Evolutionary conservation across 2,888 invertebrate species (phyloP), one percentile per base, ranked within the genome.

Genomic region (Habroteleia sp.): DNA sequence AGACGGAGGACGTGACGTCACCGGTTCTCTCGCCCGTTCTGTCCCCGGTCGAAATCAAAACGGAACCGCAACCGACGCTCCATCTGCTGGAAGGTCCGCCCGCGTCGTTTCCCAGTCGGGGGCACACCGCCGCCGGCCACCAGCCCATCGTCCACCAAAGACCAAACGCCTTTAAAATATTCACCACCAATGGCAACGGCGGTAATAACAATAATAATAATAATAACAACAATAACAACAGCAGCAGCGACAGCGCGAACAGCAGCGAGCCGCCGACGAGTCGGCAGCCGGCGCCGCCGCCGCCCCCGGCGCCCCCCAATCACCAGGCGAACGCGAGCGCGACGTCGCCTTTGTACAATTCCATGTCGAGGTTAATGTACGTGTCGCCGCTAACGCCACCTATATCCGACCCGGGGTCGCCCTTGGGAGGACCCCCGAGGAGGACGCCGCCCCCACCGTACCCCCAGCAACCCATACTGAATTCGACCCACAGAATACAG

Each of bases 371-470:
- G 85, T 89, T 93, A 79, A 92, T 95, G 90, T 95, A 95, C 89
- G 94, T 94, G 87, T 94, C 95, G 33, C 96, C 96, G 33, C 89
- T 96, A 82, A 96, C 96, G 79, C 96, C 96, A 33, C 96, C 96
- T 78, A 94, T 94, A 87, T 96, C 96, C 62, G 96, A 96, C 87
- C 96, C 96, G 71, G 96, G 95, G 76, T 95, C 94, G 81, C 95
- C 95, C 6, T 85, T 83, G 74, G 89, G 91, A 87, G 92, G 91
- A 66, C 92, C 93, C 74, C 92, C 91, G 75, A 90, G 94, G 65
- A 91, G 94, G 82, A 94, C 94, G 66, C 94, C 94, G 71, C 94
- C 94, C 46, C 94, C 94, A 52, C 94, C 94, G 10, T 94, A 94
- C 88, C 92, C 92, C 13, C 76, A 62, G 25, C 76, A 82, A 66